Evolutionary conservation across 2,797 vertebrate genomes (phyloP).

Genomic region (Mus spretus): DNA sequence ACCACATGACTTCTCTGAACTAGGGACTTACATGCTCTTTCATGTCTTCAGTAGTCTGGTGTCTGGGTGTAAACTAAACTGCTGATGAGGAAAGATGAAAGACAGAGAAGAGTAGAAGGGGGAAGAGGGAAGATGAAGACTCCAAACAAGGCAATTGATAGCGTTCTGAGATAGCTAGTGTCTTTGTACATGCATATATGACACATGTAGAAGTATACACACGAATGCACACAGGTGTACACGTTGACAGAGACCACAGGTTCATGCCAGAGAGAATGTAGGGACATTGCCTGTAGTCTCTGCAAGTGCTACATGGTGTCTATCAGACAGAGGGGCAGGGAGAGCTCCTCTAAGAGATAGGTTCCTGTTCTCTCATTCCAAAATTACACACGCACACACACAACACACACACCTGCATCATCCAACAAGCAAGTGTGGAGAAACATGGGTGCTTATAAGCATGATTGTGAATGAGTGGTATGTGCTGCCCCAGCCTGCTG

Average conservation of each 20-base stretch:
- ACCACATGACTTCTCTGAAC: background rate
- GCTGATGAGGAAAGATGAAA: background rate
- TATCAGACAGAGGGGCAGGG: background rate
- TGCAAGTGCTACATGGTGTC: background rate
- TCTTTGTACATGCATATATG: background rate
- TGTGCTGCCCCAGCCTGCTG: background rate
- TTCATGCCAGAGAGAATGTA: background rate
- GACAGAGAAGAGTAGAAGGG: background rate
- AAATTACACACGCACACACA: too few relatives aligned
- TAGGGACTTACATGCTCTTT: background rate
- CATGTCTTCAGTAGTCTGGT: background rate
- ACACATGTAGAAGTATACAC: accelerated
- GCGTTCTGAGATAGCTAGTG: background rate
- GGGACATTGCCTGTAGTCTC: background rate
- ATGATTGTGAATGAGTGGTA: background rate
- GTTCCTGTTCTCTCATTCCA: too few relatives aligned
- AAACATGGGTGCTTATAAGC: accelerated
- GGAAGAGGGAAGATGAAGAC: background rate
- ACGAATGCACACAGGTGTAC: background rate
- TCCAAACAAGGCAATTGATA: background rate
- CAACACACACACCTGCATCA: background rate
- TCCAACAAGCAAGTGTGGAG: background rate
- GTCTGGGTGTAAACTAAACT: background rate
- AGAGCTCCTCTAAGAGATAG: background rate
- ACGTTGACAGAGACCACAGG: background rate